Conservation (phyloP, 2,797 vertebrate species). For the Tachyglossus aculeatus region DNA sequence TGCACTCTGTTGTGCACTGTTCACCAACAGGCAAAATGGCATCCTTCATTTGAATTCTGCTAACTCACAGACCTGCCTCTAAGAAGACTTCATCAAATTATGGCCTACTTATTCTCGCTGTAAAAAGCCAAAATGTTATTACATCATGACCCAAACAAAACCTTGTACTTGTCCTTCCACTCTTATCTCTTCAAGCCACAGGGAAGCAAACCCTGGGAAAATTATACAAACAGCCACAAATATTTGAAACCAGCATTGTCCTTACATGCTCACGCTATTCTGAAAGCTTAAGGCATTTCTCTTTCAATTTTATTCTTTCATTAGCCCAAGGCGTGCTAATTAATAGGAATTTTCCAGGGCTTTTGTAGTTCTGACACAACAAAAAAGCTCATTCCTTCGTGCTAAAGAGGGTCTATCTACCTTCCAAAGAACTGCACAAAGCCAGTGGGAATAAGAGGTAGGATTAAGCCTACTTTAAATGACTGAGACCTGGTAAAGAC, state of each 20-base stretch:
- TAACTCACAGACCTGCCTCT: constrained; percentile 20
- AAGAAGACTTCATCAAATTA: constrained; percentile 33
- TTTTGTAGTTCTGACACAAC: constrained; percentile 63
- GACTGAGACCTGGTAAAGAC: constrained; percentile 45
- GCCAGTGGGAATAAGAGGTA: constrained; percentile 52
- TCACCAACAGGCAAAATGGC: constrained; percentile 2
- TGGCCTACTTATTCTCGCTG: constrained; percentile 15
- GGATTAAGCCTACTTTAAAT: constrained; percentile 73
- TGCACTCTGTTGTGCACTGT: not conserved
- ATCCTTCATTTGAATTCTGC: constrained; percentile 38
- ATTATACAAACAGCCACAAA: constrained; percentile 70
- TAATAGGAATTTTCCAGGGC: constrained; percentile 73
- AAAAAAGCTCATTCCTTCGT: constrained; percentile 54
- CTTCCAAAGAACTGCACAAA: constrained; percentile 53
- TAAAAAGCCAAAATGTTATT: constrained; percentile 53
- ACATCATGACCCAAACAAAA: constrained; percentile 52
- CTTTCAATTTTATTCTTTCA: constrained; percentile 70
- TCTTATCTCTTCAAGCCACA: constrained; percentile 44
- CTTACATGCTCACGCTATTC: constrained; percentile 47
- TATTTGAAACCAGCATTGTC: constrained; percentile 70
- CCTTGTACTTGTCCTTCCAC: constrained; percentile 33
- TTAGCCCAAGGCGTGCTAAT: constrained; percentile 68
- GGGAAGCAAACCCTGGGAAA: constrained; percentile 72
- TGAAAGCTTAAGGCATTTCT: constrained; percentile 64
- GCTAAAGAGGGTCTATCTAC: constrained; percentile 62